Percentiles rank a stretch among this genome's conserved stretches.
Evolutionary conservation across 2,113 vertebrate genomes (phyloP).

Genomic region (Caranx melampygus): DNA sequence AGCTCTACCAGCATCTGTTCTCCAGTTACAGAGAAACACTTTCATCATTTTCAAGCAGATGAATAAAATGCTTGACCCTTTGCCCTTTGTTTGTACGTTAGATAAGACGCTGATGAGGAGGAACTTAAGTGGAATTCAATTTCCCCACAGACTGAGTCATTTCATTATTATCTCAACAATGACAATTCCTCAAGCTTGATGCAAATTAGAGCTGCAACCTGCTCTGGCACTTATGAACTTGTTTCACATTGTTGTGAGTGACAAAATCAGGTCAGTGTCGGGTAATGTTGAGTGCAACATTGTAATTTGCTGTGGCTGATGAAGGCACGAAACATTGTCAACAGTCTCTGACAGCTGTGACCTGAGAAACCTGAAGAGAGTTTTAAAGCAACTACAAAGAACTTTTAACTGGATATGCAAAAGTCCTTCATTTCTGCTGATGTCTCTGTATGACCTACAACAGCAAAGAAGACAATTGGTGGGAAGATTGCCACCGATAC

Average conservation of each 20-base stretch:
- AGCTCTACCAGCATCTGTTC: neutral
- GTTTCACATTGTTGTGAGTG: neutral
- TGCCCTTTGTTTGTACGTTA: neutral
- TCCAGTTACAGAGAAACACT: neutral
- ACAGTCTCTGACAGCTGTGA: neutral
- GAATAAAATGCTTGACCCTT: neutral
- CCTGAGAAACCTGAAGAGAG: neutral
- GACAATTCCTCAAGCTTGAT: neutral
- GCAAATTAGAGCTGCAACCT: neutral
- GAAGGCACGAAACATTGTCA: neutral
- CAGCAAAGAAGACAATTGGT: too few species aligned
- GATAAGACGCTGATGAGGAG: neutral
- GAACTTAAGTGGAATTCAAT: constrained; percentile 3
- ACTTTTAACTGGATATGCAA: too few species aligned
- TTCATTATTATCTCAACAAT: neutral
- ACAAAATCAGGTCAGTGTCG: too few species aligned
- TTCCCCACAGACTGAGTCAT: constrained; percentile 2
- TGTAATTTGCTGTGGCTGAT: neutral
- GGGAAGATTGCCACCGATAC: too few species aligned
- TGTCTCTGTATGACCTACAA: too few species aligned
- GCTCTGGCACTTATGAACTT: neutral
- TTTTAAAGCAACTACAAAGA: too few species aligned
- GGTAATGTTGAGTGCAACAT: neutral
- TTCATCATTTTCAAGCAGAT: neutral
- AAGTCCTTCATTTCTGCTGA: too few species aligned